Conservation (phyloP, 2,888 invertebrate genomes). For the Callyntrura guangdongensis region DNA sequence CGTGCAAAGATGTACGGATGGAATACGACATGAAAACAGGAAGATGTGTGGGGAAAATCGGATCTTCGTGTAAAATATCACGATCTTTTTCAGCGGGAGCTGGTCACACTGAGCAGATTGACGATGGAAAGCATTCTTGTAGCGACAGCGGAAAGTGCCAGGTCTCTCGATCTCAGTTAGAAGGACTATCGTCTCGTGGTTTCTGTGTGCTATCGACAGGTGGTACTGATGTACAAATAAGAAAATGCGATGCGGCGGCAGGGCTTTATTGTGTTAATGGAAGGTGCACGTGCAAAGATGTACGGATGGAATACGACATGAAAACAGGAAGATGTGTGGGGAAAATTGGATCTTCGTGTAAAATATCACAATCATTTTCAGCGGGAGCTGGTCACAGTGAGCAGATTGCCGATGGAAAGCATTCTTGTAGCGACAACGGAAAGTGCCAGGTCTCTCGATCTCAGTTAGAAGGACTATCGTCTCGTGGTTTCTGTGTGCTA, state of each 20-base stretch:
- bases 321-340: constrained; percentile 68
- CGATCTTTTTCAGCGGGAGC: neutral
- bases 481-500: constrained; percentile 38
- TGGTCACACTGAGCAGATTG: neutral
- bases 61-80: constrained; percentile 45
- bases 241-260: constrained; percentile 68
- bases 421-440: constrained; percentile 44
- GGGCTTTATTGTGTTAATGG: constrained; percentile 74
- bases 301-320: constrained; percentile 61
- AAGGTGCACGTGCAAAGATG: constrained; percentile 77
- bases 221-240: no score
- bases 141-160: constrained; percentile 50
- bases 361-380: neutral
- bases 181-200: constrained; percentile 30
- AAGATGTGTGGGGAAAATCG: constrained; percentile 73
- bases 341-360: constrained; percentile 61
- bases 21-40: constrained; percentile 48
- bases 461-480: constrained; percentile 43
- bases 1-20: constrained; percentile 75
- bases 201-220: constrained; percentile 30
- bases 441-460: constrained; percentile 33
- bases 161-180: constrained; percentile 27
- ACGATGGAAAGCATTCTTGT: constrained; percentile 28
- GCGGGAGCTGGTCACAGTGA: neutral
- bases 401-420: neutral